These are phyloP conservation scores for Meda fulgida DNA, from an alignment of 2,797 vertebrate genomes.

Conservation along the genomic window DNA sequence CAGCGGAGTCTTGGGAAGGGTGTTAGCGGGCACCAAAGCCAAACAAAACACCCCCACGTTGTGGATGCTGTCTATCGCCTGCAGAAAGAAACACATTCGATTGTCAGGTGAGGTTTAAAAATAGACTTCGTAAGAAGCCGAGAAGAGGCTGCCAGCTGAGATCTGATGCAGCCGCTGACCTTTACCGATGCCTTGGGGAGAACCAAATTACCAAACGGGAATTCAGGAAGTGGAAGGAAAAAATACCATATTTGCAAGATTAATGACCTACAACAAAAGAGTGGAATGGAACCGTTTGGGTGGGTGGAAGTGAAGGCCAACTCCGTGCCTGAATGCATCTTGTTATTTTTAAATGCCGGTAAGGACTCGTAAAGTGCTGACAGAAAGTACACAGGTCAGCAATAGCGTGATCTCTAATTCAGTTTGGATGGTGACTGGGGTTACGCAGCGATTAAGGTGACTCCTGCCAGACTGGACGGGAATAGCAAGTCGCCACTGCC, in stretches of 20 bases:
- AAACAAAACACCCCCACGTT: slow-evolving; percentile 97
- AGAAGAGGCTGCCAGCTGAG: slow-evolving; percentile 26
- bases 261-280: slow-evolving; percentile 47
- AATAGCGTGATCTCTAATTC: slow-evolving; percentile 45
- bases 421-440: slow-evolving; percentile 29
- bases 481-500: background rate
- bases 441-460: slow-evolving; percentile 9
- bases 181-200: slow-evolving; percentile 38
- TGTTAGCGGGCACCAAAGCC: slow-evolving; percentile 95
- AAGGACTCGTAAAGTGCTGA: slow-evolving; percentile 38
- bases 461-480: slow-evolving; percentile 2
- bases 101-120: slow-evolving; percentile 35
- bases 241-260: slow-evolving; percentile 53
- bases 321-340: slow-evolving; percentile 21
- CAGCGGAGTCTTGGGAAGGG: slow-evolving; percentile 94
- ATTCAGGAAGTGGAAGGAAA: slow-evolving; percentile 23
- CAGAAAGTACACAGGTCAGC: slow-evolving; percentile 32
- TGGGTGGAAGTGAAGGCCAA: slow-evolving; percentile 38
- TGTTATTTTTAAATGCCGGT: slow-evolving; percentile 18
- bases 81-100: slow-evolving; percentile 37
- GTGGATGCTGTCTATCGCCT: slow-evolving; percentile 99
- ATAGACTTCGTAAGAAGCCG: slow-evolving; percentile 28
- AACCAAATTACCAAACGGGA: slow-evolving; percentile 44
- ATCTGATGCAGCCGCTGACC: slow-evolving; percentile 49
- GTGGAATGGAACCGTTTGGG: slow-evolving; percentile 14